Evolutionary conservation across 1,140 invertebrate species (phyloP), one percentile per base, ranked within the genome.

Genomic region (Galleria mellonella): DNA sequence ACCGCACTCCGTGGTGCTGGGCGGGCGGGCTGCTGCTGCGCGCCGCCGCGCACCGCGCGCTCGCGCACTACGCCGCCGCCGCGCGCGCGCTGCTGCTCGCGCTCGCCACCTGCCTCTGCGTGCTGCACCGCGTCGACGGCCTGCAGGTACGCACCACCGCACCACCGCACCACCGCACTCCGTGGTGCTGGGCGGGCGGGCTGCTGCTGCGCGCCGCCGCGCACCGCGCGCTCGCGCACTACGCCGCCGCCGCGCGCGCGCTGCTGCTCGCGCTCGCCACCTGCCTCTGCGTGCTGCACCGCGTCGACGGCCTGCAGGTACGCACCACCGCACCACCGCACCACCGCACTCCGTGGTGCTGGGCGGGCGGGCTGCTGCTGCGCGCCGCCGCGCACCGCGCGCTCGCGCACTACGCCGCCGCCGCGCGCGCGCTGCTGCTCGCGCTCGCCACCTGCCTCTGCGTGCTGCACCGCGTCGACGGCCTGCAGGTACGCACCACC

Each of bases 281-380:
- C 70, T 89, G 64, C 14, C 45, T 71, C 13, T 62, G 66, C 11
- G 70, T 81, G 8, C 42, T 79, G 28, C 66, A 75, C 37, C 51
- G 58, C 0, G 51, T 50, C 27, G 55, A 59, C 0, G 47, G 50
- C 0, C 32, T 63, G 9, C 57, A 58, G 46, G 62, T 69, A 0
- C 43, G 6, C 5, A 32, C 9, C 5, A 11, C 8, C 2, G 30
- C 10, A 4, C 1, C 10, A 31, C n/a, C n/a, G n/a, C n/a, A n/a
- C n/a, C n/a, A n/a, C n/a, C n/a, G n/a, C n/a, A n/a, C 94, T 90
- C 83, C 88, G 91, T 47, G 93, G 92, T 90, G 91, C 94, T 83
- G 82, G 92, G 9, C 88, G 91, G 17, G 88, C 87, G 1, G 89
- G 47, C 58, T 51, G 1, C 14, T 47, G 1, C 46, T 69, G 5